Evolutionary conservation across 2,113 vertebrate genomes (phyloP).

Genomic region (Donacobius atricapilla): DNA sequence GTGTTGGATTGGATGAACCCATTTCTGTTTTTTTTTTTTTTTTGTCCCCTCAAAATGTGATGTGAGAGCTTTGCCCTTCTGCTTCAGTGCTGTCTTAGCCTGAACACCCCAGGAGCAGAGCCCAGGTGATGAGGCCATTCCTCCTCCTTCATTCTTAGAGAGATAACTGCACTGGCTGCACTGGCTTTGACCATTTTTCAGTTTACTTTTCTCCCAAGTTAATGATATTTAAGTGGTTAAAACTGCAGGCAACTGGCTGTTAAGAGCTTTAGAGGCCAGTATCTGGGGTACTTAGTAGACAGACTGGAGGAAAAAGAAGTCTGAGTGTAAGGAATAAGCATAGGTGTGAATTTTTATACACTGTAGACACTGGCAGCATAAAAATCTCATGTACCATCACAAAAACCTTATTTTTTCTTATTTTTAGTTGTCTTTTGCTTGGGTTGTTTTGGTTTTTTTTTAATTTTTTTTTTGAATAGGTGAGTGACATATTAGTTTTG

Average conservation of each 20-base stretch:
- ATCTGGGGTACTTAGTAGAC: neutral
- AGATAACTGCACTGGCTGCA: neutral
- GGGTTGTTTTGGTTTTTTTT: neutral
- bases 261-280: neutral
- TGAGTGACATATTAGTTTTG: neutral
- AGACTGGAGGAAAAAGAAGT: neutral
- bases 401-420: neutral
- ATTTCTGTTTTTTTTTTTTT: neutral
- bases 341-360: neutral
- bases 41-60: neutral
- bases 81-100: neutral
- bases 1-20: neutral
- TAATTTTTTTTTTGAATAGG: neutral
- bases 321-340: neutral
- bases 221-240: neutral
- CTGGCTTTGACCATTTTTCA: neutral
- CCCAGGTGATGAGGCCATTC: rapidly evolving
- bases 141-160: neutral
- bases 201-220: neutral
- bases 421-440: neutral
- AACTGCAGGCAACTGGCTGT: neutral
- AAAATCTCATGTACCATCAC: neutral
- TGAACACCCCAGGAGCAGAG: neutral
- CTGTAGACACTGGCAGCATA: neutral
- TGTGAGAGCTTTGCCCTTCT: neutral